A percentile compares a stretch with the other conserved stretches of the same genome.
Evolutionary conservation across 2,888 invertebrate species (phyloP).

Genomic region (Parnassius apollo): DNA sequence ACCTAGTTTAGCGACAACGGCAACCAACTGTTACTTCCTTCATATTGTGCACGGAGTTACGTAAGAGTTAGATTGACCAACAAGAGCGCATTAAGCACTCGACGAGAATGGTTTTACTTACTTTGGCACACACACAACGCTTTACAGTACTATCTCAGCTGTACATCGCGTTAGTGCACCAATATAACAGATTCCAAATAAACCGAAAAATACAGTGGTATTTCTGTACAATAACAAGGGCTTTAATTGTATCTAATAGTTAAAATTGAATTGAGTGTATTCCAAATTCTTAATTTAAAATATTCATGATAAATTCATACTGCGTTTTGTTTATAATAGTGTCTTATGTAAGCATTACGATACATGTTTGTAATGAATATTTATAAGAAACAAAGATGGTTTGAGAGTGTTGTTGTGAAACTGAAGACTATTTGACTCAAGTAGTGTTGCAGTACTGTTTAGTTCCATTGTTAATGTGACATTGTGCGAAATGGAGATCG

Average conservation of each 20-base stretch:
- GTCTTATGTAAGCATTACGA: constrained; percentile 17
- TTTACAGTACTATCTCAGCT: constrained; percentile 29
- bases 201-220: background rate
- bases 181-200: constrained; percentile 3
- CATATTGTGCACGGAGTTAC: constrained; percentile 33
- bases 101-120: constrained; percentile 33
- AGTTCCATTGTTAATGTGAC: constrained; percentile 20
- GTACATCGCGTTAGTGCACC: constrained; percentile 14
- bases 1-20: constrained; percentile 2
- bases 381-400: constrained; percentile 25
- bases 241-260: too few relatives aligned
- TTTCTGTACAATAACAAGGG: background rate
- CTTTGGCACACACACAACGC: constrained; percentile 27
- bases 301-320: constrained; percentile 3
- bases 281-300: background rate
- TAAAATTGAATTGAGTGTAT: too few relatives aligned
- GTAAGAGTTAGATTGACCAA: constrained; percentile 45
- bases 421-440: constrained; percentile 17
- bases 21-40: constrained; percentile 21
- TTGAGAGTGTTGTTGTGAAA: constrained; percentile 28
- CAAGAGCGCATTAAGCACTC: constrained; percentile 29
- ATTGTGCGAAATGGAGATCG: constrained; percentile 29
- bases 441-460: constrained; percentile 14
- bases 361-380: constrained; percentile 20
- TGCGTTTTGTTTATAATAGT: background rate